Evolutionary conservation across 2,113 vertebrate species (phyloP).

Genomic region (Cyanistes caeruleus): DNA sequence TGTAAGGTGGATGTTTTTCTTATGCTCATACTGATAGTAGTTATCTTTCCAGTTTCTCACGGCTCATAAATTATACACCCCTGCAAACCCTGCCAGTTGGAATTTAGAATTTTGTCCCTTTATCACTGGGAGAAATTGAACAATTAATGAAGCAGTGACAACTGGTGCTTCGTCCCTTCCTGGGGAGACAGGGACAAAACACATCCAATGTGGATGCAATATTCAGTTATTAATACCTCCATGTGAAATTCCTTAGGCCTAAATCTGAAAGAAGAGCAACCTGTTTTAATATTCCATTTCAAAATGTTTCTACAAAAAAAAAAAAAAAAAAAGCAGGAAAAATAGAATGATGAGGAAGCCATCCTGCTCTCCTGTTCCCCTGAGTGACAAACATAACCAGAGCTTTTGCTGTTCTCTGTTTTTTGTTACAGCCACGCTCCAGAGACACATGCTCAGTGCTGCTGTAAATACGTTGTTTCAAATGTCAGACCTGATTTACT

Average conservation of each 20-base stretch:
- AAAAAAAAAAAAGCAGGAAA: neutral
- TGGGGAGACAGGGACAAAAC: neutral
- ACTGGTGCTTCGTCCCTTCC: neutral
- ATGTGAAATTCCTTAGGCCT: neutral
- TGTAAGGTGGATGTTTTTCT: conserved; percentile 20
- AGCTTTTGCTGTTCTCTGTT: neutral
- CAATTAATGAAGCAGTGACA: neutral
- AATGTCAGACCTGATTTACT: conserved; percentile 2
- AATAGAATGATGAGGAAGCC: neutral
- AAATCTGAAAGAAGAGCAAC: neutral
- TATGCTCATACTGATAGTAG: neutral
- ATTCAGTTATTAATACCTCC: neutral
- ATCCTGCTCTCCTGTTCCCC: neutral
- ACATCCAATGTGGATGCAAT: neutral
- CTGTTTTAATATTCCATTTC: neutral
- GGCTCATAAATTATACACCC: conserved; percentile 15
- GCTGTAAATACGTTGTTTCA: neutral
- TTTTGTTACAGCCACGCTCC: neutral
- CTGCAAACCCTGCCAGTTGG: neutral
- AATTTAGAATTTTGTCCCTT: conserved; percentile 11
- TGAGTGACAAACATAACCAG: neutral
- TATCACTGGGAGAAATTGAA: neutral
- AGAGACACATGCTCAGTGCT: neutral
- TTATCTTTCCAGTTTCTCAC: conserved; percentile 25
- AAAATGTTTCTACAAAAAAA: neutral